Conservation (phyloP, 2,888 invertebrate species). For the Euspilapteryx auroguttella region DNA sequence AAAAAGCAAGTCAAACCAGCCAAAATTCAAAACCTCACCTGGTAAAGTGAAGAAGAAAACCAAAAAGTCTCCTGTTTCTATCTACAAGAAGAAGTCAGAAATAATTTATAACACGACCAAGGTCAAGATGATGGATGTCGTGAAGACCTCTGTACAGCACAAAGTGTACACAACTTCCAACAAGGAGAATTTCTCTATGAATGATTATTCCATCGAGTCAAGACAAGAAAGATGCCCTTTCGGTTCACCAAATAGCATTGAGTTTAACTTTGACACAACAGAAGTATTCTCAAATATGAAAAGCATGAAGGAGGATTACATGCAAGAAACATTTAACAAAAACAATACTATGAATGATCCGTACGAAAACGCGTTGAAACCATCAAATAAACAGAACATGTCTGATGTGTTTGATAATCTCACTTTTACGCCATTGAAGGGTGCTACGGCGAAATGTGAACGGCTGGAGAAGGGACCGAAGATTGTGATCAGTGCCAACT, state of each 20-base stretch:
- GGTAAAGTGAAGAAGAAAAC: conserved; percentile 38
- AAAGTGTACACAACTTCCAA: conserved; percentile 18
- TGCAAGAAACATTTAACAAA: conserved; percentile 38
- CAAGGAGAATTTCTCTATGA: conserved; percentile 24
- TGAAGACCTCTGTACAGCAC: conserved; percentile 16
- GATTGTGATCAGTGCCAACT: conserved; percentile 34
- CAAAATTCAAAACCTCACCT: conserved; percentile 37
- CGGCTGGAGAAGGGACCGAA: conserved; percentile 36
- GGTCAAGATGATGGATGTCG: conserved; percentile 22
- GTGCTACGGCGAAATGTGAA: conserved; percentile 18
- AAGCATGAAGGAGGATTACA: conserved; percentile 15
- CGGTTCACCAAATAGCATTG: conserved; percentile 26
- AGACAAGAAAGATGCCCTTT: conserved; percentile 30
- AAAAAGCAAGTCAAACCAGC: conserved; percentile 22
- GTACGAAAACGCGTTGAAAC: conserved; percentile 23
- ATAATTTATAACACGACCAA: conserved; percentile 25
- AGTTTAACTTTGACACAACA: conserved; percentile 36
- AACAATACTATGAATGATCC: conserved; percentile 12
- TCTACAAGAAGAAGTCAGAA: conserved; percentile 36
- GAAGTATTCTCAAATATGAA: conserved; percentile 39
- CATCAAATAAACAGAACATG: conserved; percentile 27
- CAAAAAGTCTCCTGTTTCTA: conserved; percentile 35
- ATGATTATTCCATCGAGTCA: conserved; percentile 16
- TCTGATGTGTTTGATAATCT: conserved; percentile 41
- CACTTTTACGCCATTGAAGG: conserved; percentile 41